phyloP scores from a whole-genome alignment of 2,888 invertebrate species.

The Rhogogaster chlorosoma region DNA sequence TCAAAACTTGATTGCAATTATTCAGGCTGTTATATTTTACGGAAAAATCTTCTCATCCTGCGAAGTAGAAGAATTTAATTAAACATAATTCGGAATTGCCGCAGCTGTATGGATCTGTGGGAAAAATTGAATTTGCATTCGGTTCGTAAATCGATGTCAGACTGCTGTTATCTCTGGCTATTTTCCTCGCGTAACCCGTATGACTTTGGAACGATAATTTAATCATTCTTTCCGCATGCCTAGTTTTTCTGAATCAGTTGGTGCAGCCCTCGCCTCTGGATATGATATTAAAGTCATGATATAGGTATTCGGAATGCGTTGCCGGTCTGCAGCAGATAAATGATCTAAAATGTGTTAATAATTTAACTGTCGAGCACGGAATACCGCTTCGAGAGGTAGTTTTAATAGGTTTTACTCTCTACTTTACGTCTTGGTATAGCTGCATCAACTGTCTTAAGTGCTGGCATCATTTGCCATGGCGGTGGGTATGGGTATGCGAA shows the following conservation, averaged over 20 bases:
- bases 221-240: background rate
- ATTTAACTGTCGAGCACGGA: conserved; percentile 19
- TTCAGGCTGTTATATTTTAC: background rate
- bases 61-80: background rate
- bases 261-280: background rate
- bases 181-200: background rate
- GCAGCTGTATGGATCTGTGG: background rate
- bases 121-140: background rate
- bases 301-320: background rate
- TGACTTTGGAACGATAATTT: conserved; percentile 21
- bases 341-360: conserved; percentile 37
- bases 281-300: background rate
- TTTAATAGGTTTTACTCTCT: conserved; percentile 38
- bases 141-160: background rate
- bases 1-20: background rate
- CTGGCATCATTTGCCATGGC: background rate
- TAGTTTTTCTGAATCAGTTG: background rate
- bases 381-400: conserved; percentile 29
- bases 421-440: conserved; percentile 31
- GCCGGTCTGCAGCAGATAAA: conserved; percentile 16
- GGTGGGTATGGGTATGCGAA: background rate
- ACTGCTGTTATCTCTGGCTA: background rate
- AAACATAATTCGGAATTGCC: background rate
- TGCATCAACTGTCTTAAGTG: conserved; percentile 28
- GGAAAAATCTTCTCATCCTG: background rate